Conservation (phyloP, 2,113 vertebrate species). For the Dasypus novemcinctus region DNA sequence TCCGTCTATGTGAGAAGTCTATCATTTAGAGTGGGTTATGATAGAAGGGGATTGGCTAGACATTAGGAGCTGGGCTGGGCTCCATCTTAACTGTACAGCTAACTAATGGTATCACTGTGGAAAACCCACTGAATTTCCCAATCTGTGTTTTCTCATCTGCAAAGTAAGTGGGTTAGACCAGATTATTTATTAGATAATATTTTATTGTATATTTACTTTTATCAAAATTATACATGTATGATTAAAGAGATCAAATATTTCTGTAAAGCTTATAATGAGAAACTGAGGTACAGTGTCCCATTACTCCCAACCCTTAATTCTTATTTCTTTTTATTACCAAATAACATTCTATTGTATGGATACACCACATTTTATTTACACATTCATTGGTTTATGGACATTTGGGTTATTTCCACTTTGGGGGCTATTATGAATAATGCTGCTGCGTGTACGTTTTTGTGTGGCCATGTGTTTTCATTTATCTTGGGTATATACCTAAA, state of each 20-base stretch:
- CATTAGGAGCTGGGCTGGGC: neutral
- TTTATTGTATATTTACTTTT: neutral
- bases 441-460: neutral
- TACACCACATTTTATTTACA: neutral
- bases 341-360: neutral
- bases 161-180: neutral
- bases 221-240: neutral
- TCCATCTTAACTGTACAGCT: neutral
- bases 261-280: neutral
- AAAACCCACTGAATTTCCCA: neutral
- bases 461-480: neutral
- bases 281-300: neutral
- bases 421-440: neutral
- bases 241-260: neutral
- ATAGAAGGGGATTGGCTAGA: neutral
- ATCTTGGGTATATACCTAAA: no score
- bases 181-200: neutral
- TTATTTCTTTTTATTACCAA: neutral
- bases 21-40: neutral
- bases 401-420: neutral
- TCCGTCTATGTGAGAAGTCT: constrained; percentile 73
- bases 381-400: neutral
- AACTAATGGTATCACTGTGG: no score
- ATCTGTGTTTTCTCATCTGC: neutral
- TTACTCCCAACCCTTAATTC: no score